Evolutionary conservation across 2,797 vertebrate genomes (phyloP), one percentile per base, ranked within the genome.

Genomic region (Sylvilagus floridanus): DNA sequence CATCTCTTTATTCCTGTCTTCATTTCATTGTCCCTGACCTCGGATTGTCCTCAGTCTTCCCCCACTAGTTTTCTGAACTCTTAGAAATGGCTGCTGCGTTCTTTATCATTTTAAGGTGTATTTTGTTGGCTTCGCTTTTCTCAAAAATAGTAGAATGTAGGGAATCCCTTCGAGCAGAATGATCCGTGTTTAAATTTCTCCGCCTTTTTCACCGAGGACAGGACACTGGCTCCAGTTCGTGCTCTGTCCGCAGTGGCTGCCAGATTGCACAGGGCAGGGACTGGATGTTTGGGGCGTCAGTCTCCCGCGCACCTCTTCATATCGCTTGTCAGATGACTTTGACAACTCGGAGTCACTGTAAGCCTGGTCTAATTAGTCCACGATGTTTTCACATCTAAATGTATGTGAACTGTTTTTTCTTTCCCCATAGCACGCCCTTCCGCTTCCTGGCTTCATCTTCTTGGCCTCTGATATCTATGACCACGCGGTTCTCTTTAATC

Each of bases 381-480:
- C 30, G 2, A 28, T 63, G 71, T 10, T 2, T 30, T 0, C 28
- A 54, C 42, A 1, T 96, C 90, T 65, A 42, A 0, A 62, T 94
- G 79, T 79, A 17, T 60, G 65, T 83, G 52, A 50, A 30, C 26
- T 72, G 1, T 92, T 86, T 90, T 66, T 91, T 86, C 42, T 21
- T 57, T 57, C 19, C 19, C 97, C 86, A 68, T 95, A 99, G 99
- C 99, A 99, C 0, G 99, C 98, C 0, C 97, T 99, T 86, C 99
- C 99, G 0, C 98, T 99, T 82, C 99, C 99, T 0, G 99, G 99
- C 5, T 99, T 99, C 97, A 98, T 99, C 91, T 99, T 99, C 32
- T 97, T 99, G 72, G 99, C 99, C 57, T 98, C 99, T 17, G 98
- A 99, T 97, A 99, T 99, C 97, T 99, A 99, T 98, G 98, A 98